Percentiles rank a stretch among this genome's conserved stretches.
These are phyloP conservation scores for Psilanteris sp. DNA, from an alignment of 1,140 invertebrate genomes.

Conservation along the genomic window DNA sequence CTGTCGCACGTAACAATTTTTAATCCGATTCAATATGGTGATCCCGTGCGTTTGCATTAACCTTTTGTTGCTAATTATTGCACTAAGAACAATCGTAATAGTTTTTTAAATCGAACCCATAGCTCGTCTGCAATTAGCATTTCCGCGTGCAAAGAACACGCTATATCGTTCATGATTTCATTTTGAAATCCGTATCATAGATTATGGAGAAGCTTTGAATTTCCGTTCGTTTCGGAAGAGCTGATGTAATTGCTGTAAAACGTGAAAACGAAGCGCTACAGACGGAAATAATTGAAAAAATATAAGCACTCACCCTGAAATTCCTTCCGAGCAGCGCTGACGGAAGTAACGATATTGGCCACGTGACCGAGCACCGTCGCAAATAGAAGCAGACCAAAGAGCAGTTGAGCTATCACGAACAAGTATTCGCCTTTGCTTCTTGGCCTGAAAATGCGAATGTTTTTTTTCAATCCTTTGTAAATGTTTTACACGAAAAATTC, in stretches of 20 bases:
- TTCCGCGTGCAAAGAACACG: slow-evolving; percentile 7
- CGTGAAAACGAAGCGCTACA: slow-evolving; percentile 7
- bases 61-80: too few relatives aligned
- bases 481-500: slow-evolving; percentile 13
- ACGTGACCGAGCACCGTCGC: slow-evolving; percentile 96
- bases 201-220: slow-evolving; percentile 28
- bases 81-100: too few relatives aligned
- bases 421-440: slow-evolving; percentile 94
- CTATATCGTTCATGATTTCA: slow-evolving; percentile 22
- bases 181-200: slow-evolving; percentile 17
- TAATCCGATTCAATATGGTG: too few relatives aligned
- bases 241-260: slow-evolving; percentile 31
- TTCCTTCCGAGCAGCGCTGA: slow-evolving; percentile 95
- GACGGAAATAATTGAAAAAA: slow-evolving; percentile 55
- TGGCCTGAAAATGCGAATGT: slow-evolving; percentile 79
- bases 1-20: too few relatives aligned
- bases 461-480: slow-evolving; percentile 4
- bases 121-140: slow-evolving; percentile 9
- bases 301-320: slow-evolving; percentile 91
- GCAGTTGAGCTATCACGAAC: slow-evolving; percentile 93
- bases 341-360: slow-evolving; percentile 96
- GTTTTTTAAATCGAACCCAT: slow-evolving; percentile 6
- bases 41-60: too few relatives aligned
- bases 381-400: slow-evolving; percentile 94
- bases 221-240: neutral